These are phyloP conservation scores for Rhagoletis pomonella DNA, from an alignment of 1,140 invertebrate genomes.

Conservation along the genomic window DNA sequence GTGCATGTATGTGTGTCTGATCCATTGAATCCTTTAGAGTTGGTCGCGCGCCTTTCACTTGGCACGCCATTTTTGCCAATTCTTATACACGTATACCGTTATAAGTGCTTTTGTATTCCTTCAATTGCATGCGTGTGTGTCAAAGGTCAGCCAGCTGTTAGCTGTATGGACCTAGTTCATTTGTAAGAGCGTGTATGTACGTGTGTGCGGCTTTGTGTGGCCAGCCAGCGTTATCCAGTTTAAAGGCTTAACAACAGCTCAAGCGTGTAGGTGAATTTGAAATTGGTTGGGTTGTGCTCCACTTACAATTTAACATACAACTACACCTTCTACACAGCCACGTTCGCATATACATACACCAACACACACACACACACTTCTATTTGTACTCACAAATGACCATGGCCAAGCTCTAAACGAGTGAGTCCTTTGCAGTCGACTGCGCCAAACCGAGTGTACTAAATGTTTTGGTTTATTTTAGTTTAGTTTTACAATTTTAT, in stretches of 20 bases:
- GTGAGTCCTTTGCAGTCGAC: background rate
- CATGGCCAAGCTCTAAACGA: slow-evolving; percentile 20
- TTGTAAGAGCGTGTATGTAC: background rate
- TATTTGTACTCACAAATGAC: background rate
- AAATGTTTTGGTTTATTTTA: slow-evolving; percentile 47
- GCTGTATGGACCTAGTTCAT: background rate
- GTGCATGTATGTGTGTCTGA: background rate
- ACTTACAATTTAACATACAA: background rate
- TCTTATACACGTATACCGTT: background rate
- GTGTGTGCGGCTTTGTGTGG: background rate
- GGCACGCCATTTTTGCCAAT: slow-evolving; percentile 37
- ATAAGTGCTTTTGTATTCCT: background rate
- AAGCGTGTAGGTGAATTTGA: slow-evolving; percentile 49
- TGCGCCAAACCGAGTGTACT: slow-evolving; percentile 27
- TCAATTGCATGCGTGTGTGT: slow-evolving; percentile 32
- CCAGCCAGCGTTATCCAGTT: slow-evolving; percentile 13
- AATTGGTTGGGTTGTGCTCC: slow-evolving; percentile 11
- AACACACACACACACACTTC: slow-evolving; percentile 15
- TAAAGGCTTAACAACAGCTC: slow-evolving; percentile 40
- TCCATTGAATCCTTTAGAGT: slow-evolving; percentile 13
- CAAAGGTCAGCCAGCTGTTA: slow-evolving; percentile 44
- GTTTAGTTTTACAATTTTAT: slow-evolving; percentile 30
- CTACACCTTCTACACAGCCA: background rate
- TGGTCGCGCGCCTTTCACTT: slow-evolving; percentile 28
- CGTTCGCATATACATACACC: slow-evolving; percentile 7